phyloP scores from a whole-genome alignment of 2,888 invertebrate species.

The Notocelia uddmanniana region DNA sequence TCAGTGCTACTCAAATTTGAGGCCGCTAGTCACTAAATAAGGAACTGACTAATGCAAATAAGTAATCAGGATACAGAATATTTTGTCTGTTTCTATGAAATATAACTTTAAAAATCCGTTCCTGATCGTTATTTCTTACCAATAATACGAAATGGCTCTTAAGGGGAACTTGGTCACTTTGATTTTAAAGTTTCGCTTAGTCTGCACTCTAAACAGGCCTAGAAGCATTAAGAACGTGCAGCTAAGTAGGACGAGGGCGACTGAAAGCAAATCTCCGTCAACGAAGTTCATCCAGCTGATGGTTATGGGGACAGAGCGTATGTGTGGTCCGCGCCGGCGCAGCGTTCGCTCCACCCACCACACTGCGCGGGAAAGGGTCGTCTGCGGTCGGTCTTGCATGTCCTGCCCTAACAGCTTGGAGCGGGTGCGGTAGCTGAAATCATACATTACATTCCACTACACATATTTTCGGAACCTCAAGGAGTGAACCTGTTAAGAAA shows the following conservation, averaged over 20 bases:
- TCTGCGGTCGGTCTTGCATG: slow-evolving; percentile 22
- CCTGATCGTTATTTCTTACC: too few relatives aligned
- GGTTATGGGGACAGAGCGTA: background rate
- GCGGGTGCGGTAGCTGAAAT: slow-evolving; percentile 22
- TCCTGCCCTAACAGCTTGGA: background rate
- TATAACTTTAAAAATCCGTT: too few relatives aligned
- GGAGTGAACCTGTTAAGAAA: too few relatives aligned
- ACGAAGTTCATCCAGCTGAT: background rate
- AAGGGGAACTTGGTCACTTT: too few relatives aligned
- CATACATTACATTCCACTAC: too few relatives aligned
- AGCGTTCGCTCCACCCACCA: slow-evolving; percentile 35
- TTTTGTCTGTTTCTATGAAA: too few relatives aligned
- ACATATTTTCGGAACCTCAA: too few relatives aligned
- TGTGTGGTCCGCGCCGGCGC: slow-evolving; percentile 13
- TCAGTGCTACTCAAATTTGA: too few relatives aligned
- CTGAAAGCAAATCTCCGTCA: background rate
- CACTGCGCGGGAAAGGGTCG: slow-evolving; percentile 22
- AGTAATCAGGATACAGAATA: too few relatives aligned
- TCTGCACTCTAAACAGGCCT: background rate
- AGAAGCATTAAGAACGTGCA: background rate
- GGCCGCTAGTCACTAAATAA: too few relatives aligned
- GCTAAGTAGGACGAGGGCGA: background rate
- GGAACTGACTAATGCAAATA: too few relatives aligned
- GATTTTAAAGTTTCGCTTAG: background rate
- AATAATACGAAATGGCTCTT: too few relatives aligned